These are phyloP conservation scores for Anticlea derivata DNA, from an alignment of 2,888 invertebrate species.

Conservation along the genomic window DNA sequence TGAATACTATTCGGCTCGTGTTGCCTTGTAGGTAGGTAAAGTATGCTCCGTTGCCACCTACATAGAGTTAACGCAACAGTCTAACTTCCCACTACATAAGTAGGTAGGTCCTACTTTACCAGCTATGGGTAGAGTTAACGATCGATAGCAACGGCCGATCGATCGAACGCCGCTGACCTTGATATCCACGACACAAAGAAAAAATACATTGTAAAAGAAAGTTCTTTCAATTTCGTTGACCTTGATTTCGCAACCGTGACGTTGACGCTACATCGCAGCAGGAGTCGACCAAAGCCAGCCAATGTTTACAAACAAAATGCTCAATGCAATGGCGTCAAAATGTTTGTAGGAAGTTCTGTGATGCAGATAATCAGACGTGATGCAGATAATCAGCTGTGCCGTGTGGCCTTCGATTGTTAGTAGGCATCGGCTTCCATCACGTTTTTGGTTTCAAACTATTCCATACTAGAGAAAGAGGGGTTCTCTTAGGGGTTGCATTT, in stretches of 20 bases:
- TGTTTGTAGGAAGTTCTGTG: constrained; percentile 25
- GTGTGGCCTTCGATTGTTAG: constrained; percentile 29
- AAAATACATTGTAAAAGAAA: constrained; percentile 56
- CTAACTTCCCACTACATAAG: constrained; percentile 19
- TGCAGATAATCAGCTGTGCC: constrained; percentile 16
- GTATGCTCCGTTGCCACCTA: constrained; percentile 26
- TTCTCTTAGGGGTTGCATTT: too few relatives aligned
- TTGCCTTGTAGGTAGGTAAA: constrained; percentile 12
- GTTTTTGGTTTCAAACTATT: not conserved
- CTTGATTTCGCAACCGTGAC: constrained; percentile 63
- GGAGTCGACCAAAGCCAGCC: constrained; percentile 36
- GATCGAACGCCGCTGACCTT: constrained; percentile 48
- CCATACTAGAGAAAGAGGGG: too few relatives aligned
- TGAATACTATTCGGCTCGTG: constrained; percentile 34
- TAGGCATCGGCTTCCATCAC: constrained; percentile 27
- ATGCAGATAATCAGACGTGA: constrained; percentile 25
- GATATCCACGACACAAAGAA: constrained; percentile 46
- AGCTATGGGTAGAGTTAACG: constrained; percentile 30
- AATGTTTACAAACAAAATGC: constrained; percentile 61
- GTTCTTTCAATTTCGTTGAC: constrained; percentile 71
- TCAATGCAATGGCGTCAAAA: constrained; percentile 33
- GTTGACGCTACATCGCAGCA: constrained; percentile 49
- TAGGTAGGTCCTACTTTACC: constrained; percentile 9
- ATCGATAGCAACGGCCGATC: constrained; percentile 34
- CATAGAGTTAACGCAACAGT: constrained; percentile 17